Percentiles rank a stretch among this genome's conserved stretches.
Evolutionary conservation across 2,797 vertebrate species (phyloP).

Genomic region (Phyllotis vaccarum): DNA sequence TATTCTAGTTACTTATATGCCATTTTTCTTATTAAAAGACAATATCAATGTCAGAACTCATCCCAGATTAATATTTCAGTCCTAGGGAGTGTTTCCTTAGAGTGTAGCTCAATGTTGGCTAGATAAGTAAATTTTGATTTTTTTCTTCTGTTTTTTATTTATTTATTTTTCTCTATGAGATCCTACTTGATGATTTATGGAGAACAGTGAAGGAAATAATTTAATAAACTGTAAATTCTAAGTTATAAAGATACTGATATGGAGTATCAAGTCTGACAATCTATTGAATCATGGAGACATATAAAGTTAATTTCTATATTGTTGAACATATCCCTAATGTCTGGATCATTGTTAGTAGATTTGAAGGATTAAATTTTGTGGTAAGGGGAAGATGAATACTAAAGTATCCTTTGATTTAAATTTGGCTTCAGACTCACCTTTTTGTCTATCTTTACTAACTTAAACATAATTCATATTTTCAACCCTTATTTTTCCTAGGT

Average conservation of each 20-base stretch:
- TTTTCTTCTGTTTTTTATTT: background rate
- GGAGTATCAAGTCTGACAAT: background rate
- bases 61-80: background rate
- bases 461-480: background rate
- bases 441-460: background rate
- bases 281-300: constrained; percentile 26
- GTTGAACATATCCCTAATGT: constrained; percentile 34
- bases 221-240: background rate
- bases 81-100: background rate
- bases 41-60: background rate
- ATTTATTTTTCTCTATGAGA: background rate
- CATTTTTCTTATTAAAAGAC: background rate
- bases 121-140: background rate
- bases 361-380: background rate
- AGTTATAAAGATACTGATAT: constrained; percentile 19
- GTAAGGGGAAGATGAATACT: background rate
- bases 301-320: background rate
- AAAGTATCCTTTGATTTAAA: background rate
- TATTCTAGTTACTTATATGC: constrained; percentile 9
- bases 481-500: background rate
- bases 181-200: background rate
- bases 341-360: background rate
- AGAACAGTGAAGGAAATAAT: constrained; percentile 5
- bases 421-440: background rate
- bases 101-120: background rate